A percentile compares a stretch with the other conserved stretches of the same genome.
phyloP scores from a whole-genome alignment of 1,140 invertebrate genomes.

The Ips nitidus region DNA sequence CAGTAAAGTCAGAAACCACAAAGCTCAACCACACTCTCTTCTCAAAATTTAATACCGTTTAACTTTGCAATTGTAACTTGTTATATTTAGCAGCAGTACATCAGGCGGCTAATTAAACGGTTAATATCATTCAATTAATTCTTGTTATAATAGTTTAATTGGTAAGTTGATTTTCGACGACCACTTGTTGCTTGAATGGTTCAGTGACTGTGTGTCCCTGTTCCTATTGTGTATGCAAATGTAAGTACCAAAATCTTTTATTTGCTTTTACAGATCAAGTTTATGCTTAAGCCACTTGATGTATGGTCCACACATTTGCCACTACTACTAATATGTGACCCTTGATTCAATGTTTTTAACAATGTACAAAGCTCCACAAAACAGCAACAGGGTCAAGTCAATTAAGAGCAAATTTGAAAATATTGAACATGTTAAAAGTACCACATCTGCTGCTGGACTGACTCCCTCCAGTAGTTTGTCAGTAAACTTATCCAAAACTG shows the following conservation, averaged over 20 bases:
- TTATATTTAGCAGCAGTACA: not conserved
- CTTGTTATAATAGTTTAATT: conserved; percentile 15
- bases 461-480: no score
- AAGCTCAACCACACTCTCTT: no score
- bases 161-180: conserved; percentile 9
- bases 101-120: not conserved
- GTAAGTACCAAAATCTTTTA: conserved; percentile 17
- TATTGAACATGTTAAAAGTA: conserved; percentile 30
- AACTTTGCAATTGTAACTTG: no score
- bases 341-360: conserved; percentile 12
- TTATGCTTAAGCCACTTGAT: conserved; percentile 8
- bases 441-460: no score
- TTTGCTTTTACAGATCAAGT: conserved; percentile 22
- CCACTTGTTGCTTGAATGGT: conserved; percentile 3
- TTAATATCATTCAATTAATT: conserved; percentile 9
- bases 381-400: conserved; percentile 48
- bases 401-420: conserved; percentile 50
- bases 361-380: conserved; percentile 49
- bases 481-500: no score
- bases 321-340: conserved; percentile 19
- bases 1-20: no score
- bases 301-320: conserved; percentile 1
- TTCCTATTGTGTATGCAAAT: not conserved
- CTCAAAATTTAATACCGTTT: no score
- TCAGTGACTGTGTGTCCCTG: not conserved